Conservation (phyloP, 2,113 vertebrate genomes). For the Tragelaphus buxtoni region DNA sequence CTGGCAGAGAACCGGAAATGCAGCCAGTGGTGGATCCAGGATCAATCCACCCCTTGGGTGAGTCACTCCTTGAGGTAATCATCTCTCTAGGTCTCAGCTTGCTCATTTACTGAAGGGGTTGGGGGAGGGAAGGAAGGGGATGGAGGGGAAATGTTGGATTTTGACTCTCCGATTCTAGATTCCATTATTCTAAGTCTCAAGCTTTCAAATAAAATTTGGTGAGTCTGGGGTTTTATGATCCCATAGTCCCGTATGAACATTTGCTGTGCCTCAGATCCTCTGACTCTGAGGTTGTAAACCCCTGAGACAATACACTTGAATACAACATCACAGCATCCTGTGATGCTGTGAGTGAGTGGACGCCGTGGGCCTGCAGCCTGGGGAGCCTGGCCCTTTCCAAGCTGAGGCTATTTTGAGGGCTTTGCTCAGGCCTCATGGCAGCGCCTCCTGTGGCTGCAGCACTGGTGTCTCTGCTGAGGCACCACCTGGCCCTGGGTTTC, state of each 20-base stretch:
- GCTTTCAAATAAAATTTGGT: constrained; percentile 11
- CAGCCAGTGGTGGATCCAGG: background rate
- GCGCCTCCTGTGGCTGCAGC: background rate
- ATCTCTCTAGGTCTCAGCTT: background rate
- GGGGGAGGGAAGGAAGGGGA: background rate
- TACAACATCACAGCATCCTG: too few species aligned
- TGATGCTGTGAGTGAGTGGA: background rate
- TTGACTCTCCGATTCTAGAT: background rate
- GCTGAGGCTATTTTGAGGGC: constrained; percentile 1
- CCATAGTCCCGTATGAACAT: background rate
- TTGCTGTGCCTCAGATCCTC: background rate
- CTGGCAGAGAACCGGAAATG: background rate
- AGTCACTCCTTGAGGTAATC: background rate
- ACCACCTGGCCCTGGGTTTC: constrained; percentile 66
- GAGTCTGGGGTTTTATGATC: background rate
- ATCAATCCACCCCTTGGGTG: background rate
- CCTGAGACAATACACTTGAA: background rate
- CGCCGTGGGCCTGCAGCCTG: background rate
- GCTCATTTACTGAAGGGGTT: background rate
- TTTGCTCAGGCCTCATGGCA: background rate
- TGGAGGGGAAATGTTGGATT: background rate
- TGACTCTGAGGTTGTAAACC: background rate
- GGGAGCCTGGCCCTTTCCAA: background rate
- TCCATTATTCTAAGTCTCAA: background rate
- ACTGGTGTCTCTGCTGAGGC: constrained; percentile 43